A percentile compares a stretch with the other conserved stretches of the same genome.
Conservation (phyloP, 1,140 invertebrate genomes). For the Samia ricini region DNA sequence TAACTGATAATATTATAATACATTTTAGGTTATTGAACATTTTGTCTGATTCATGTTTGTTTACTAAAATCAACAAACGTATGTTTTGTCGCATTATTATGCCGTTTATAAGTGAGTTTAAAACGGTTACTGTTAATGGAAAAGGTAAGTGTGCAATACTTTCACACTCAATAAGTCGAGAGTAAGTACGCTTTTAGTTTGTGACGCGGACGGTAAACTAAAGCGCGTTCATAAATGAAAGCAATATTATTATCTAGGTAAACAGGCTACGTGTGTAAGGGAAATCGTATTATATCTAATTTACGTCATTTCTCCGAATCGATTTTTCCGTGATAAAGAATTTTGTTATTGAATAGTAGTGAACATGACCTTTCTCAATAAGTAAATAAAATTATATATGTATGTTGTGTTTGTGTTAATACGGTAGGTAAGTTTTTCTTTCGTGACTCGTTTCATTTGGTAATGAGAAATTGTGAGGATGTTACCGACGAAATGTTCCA, state of each 20-base stretch:
- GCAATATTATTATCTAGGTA: background rate
- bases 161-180: slow-evolving; percentile 49
- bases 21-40: background rate
- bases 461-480: background rate
- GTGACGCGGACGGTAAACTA: background rate
- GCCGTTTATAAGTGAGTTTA: slow-evolving; percentile 5
- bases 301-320: background rate
- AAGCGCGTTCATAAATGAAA: background rate
- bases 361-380: slow-evolving; percentile 9
- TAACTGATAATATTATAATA: background rate
- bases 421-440: background rate
- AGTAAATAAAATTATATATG: background rate
- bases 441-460: background rate
- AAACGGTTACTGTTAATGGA: slow-evolving; percentile 19
- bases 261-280: slow-evolving; percentile 23
- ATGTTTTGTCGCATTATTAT: background rate
- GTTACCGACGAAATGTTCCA: slow-evolving; percentile 40
- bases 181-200: background rate
- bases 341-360: background rate
- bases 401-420: background rate
- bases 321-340: background rate
- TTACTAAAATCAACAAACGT: background rate
- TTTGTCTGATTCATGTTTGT: background rate
- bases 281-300: slow-evolving; percentile 30
- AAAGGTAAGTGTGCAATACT: slow-evolving; percentile 48